Conservation (phyloP, 2,888 invertebrate genomes). For the Mayetiola destructor region DNA sequence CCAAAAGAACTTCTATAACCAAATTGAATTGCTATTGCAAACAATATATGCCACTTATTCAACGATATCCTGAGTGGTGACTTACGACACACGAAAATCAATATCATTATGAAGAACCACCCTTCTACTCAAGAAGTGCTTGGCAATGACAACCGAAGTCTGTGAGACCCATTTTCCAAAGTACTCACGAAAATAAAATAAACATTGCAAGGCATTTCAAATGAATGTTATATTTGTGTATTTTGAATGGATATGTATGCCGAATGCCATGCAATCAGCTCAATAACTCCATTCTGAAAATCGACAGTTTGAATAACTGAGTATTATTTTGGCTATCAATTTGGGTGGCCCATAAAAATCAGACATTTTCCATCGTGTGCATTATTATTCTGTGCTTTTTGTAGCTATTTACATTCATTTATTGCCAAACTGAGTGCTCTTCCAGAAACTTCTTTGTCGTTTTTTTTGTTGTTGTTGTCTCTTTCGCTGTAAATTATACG, state of each 20-base stretch:
- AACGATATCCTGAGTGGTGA: too few relatives aligned
- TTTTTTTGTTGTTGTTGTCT: not conserved
- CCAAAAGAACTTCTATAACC: too few relatives aligned
- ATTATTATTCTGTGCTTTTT: not conserved
- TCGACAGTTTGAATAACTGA: too few relatives aligned
- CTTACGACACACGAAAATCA: not conserved
- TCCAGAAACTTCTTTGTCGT: too few relatives aligned
- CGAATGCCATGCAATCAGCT: too few relatives aligned
- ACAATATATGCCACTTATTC: too few relatives aligned
- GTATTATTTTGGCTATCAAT: not conserved
- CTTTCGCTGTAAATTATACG: not conserved
- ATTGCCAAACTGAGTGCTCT: too few relatives aligned
- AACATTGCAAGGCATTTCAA: not conserved
- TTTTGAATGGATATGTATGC: too few relatives aligned
- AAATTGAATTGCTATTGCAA: too few relatives aligned
- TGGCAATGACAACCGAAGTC: not conserved
- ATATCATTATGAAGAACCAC: not conserved
- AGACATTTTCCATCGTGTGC: slow-evolving; percentile 2
- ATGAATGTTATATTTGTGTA: too few relatives aligned
- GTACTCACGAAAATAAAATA: slow-evolving; percentile 9
- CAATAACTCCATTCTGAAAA: too few relatives aligned
- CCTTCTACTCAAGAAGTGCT: not conserved
- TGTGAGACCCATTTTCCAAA: not conserved
- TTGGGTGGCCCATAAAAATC: not conserved
- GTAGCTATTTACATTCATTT: not conserved